Evolutionary conservation across 2,888 invertebrate genomes (phyloP).

Genomic region (Orthonychiurus folsomi): DNA sequence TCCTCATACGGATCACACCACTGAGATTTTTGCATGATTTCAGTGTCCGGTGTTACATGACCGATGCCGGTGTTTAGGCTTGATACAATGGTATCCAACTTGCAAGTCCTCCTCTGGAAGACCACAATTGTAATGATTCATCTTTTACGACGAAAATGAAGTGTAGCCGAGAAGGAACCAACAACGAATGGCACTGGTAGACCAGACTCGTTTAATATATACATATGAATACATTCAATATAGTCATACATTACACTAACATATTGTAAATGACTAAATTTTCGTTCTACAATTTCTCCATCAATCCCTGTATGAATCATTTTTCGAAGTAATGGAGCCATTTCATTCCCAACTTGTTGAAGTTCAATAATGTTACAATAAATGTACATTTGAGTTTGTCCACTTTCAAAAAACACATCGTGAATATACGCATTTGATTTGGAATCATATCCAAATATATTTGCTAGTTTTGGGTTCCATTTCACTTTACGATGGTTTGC

Average conservation of each 20-base stretch:
- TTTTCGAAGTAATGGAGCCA: slow-evolving; percentile 6
- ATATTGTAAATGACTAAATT: slow-evolving; percentile 10
- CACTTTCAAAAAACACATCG: not conserved
- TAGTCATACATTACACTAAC: not conserved
- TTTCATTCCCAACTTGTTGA: not conserved
- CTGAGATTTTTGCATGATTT: too few species aligned
- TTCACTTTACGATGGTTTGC: not conserved
- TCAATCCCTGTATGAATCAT: not conserved
- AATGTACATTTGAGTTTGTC: not conserved
- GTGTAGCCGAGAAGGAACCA: slow-evolving; percentile 9
- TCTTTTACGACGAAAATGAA: slow-evolving; percentile 5
- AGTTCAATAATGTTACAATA: slow-evolving; percentile 9
- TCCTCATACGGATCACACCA: too few species aligned
- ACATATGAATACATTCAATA: not conserved
- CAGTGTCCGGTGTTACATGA: too few species aligned
- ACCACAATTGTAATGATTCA: slow-evolving; percentile 2
- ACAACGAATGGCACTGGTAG: not conserved
- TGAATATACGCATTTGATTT: not conserved
- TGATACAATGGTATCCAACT: too few species aligned
- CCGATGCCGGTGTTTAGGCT: too few species aligned
- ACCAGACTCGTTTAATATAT: slow-evolving; percentile 4
- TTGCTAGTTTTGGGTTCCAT: not conserved
- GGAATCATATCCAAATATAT: not conserved
- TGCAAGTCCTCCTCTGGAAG: too few species aligned
- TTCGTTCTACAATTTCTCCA: not conserved